Percentiles rank a stretch among this genome's conserved stretches.
phyloP scores from a whole-genome alignment of 2,113 vertebrate species.

The Phocoena phocoena region DNA sequence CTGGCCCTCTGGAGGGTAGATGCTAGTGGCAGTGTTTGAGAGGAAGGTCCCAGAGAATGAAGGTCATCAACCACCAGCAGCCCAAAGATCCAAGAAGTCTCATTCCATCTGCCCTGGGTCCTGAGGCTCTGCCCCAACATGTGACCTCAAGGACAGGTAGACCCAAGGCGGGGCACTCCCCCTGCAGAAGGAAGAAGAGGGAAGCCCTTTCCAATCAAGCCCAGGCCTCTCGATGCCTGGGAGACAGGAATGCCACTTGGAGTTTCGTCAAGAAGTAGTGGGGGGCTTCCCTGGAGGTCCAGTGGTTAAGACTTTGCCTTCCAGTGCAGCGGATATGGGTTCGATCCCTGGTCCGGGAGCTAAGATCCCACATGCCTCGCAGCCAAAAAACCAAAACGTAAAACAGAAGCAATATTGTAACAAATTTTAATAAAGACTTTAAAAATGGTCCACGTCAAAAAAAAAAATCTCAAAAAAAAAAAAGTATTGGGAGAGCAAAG shows the following conservation, averaged over 20 bases:
- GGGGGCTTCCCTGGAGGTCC: too few species aligned
- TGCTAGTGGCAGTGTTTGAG: accelerated
- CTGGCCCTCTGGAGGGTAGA: accelerated
- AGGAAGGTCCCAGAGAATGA: background rate
- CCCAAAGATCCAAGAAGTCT: background rate
- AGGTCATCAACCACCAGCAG: background rate
- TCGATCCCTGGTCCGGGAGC: too few species aligned
- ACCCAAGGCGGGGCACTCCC: background rate
- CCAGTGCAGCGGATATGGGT: too few species aligned
- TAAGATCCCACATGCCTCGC: too few species aligned
- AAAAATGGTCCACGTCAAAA: too few species aligned
- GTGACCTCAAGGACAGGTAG: background rate
- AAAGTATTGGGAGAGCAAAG: background rate
- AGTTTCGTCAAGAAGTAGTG: background rate
- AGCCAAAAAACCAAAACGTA: too few species aligned
- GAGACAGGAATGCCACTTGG: background rate
- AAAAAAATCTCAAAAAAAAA: too few species aligned
- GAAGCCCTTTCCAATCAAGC: background rate
- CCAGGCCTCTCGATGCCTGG: background rate
- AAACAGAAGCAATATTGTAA: too few species aligned
- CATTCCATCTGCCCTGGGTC: background rate
- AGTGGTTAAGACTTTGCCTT: too few species aligned
- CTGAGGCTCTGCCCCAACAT: background rate
- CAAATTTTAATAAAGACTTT: too few species aligned
- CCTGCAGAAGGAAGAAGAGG: background rate